These are phyloP conservation scores for Lasioglossum marginatum DNA, from an alignment of 2,888 invertebrate species.

Conservation along the genomic window DNA sequence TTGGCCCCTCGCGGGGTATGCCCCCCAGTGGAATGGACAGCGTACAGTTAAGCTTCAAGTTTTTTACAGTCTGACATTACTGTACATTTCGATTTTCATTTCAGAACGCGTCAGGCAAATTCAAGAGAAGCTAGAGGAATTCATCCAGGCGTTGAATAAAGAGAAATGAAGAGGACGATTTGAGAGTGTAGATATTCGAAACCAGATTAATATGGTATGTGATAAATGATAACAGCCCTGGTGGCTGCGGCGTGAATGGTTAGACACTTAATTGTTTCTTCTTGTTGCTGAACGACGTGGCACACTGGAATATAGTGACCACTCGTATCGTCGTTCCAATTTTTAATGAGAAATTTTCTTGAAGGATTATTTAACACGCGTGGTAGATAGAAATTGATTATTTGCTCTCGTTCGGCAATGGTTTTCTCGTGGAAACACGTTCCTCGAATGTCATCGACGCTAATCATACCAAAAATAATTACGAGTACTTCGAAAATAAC, in stretches of 20 bases:
- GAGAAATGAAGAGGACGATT: conserved; percentile 90
- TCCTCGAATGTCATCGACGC: not conserved
- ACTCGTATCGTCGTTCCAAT: not conserved
- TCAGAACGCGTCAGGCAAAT: conserved; percentile 97
- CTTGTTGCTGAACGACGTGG: not conserved
- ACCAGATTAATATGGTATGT: conserved; percentile 27
- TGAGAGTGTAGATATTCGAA: conserved; percentile 14
- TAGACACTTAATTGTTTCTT: conserved; percentile 48
- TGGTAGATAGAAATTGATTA: not conserved
- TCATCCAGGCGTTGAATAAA: conserved; percentile 97
- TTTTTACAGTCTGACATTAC: no score
- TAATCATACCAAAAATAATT: conserved; percentile 15
- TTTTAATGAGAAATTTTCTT: conserved; percentile 18
- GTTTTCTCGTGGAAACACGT: not conserved
- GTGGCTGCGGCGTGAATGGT: conserved; percentile 34
- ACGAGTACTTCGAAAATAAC: not conserved
- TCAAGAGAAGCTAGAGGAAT: conserved; percentile 99
- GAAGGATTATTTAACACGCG: not conserved
- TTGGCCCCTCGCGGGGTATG: no score
- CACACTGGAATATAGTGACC: not conserved
- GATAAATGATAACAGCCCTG: conserved; percentile 38
- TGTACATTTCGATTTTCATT: conserved; percentile 77
- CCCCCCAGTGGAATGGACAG: no score
- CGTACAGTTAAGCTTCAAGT: no score
- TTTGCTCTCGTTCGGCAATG: not conserved